phyloP scores from a whole-genome alignment of 2,888 invertebrate species.

The Lissonota sp. region DNA sequence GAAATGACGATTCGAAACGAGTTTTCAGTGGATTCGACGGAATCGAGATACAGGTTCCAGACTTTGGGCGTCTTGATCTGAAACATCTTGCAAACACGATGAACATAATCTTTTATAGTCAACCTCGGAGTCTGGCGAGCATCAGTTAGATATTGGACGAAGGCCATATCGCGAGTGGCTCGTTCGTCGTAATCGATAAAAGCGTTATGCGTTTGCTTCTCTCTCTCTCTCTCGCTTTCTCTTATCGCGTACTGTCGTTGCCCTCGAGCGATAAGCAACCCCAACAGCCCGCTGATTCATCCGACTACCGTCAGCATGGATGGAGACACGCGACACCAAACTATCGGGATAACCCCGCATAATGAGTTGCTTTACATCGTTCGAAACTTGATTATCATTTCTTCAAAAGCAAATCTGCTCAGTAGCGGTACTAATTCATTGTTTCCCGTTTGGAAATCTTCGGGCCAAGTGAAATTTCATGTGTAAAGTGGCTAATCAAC shows the following conservation, averaged over 20 bases:
- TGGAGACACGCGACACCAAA: background rate
- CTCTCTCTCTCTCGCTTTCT: background rate
- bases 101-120: background rate
- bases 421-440: background rate
- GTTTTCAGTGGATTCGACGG: too few species aligned
- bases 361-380: background rate
- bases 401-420: background rate
- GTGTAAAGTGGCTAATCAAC: too few species aligned
- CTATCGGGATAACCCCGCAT: background rate
- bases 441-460: too few species aligned
- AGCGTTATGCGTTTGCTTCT: slow-evolving; percentile 16
- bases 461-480: too few species aligned
- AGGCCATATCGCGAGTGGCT: slow-evolving; percentile 14
- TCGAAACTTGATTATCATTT: background rate
- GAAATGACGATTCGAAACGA: slow-evolving; percentile 18
- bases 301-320: slow-evolving; percentile 15
- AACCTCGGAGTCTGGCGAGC: background rate
- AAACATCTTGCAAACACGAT: background rate
- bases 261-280: slow-evolving; percentile 37
- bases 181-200: slow-evolving; percentile 31
- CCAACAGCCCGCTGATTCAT: slow-evolving; percentile 19
- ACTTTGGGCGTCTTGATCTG: background rate
- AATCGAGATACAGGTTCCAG: background rate
- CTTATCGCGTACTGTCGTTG: slow-evolving; percentile 38
- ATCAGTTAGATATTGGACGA: background rate